phyloP scores from a whole-genome alignment of 2,888 invertebrate species.

The Dryobotodes eremita region DNA sequence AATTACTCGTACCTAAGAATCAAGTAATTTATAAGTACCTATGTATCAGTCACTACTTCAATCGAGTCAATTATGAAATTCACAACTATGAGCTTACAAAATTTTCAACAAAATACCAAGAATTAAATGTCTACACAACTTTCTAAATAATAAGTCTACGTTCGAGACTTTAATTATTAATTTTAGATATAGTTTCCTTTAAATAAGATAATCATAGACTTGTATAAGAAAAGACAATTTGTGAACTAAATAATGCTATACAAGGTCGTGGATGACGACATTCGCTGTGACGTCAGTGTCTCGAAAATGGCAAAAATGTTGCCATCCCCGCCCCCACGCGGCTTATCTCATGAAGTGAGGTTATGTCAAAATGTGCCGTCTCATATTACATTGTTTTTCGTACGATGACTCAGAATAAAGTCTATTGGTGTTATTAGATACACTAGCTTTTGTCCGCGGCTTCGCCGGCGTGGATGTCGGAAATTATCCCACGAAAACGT shows the following conservation, averaged over 20 bases:
- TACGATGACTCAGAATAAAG: constrained; percentile 30
- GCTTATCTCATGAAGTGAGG: constrained; percentile 44
- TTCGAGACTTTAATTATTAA: not conserved
- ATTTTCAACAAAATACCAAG: not conserved
- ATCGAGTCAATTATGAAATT: not conserved
- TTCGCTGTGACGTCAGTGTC: constrained; percentile 13
- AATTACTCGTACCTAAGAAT: not conserved
- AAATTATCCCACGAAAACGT: no score
- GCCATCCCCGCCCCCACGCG: not conserved
- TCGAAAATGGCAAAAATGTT: constrained; percentile 30
- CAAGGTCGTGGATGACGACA: constrained; percentile 6
- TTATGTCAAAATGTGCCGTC: constrained; percentile 24
- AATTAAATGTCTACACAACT: not conserved
- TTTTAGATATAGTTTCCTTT: no score
- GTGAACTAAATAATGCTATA: constrained; percentile 6
- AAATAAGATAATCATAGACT: not conserved
- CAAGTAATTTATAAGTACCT: not conserved
- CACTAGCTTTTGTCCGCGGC: no score
- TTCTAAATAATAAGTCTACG: no score
- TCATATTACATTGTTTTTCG: constrained; percentile 44
- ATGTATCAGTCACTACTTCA: not conserved
- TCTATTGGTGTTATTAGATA: constrained; percentile 1
- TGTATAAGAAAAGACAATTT: not conserved
- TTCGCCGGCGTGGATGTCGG: no score
- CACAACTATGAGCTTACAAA: not conserved